A percentile compares a stretch with the other conserved stretches of the same genome.
Conservation (phyloP, 2,888 invertebrate genomes). For the Pristionchus entomophagus region DNA sequence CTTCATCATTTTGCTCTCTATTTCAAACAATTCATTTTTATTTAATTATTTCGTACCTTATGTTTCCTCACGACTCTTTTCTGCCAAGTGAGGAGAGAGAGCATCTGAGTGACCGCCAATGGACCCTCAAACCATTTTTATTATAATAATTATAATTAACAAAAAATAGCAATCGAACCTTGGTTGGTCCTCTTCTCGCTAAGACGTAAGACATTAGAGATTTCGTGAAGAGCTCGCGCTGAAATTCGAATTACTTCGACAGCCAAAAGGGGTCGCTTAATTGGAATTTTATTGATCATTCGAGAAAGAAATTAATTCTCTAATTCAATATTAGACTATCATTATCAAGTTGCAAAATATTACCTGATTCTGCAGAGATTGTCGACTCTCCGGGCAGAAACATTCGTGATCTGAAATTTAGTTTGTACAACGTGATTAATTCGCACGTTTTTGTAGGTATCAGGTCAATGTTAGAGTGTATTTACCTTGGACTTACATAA, state of each 20-base stretch:
- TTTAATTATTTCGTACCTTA: neutral
- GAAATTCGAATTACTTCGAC: neutral
- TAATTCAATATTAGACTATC: too few relatives aligned
- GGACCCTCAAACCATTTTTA: neutral
- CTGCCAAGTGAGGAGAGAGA: slow-evolving; percentile 19
- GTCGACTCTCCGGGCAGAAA: neutral
- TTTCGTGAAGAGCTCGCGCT: slow-evolving; percentile 25
- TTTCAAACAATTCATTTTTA: too few relatives aligned
- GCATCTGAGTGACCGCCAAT: slow-evolving; percentile 11
- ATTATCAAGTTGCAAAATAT: too few relatives aligned
- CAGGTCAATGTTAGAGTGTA: too few relatives aligned
- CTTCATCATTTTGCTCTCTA: neutral
- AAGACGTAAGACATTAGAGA: slow-evolving; percentile 13
- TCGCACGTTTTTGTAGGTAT: too few relatives aligned
- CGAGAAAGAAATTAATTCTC: neutral
- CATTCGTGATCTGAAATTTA: neutral
- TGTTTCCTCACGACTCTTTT: neutral
- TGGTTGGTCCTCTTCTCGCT: neutral
- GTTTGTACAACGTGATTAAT: too few relatives aligned
- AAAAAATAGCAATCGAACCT: neutral
- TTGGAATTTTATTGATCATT: neutral
- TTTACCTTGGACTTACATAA: too few relatives aligned
- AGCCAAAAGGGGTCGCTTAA: neutral
- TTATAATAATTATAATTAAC: neutral
- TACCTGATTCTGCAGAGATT: neutral